Conservation (phyloP, 2,113 vertebrate species). For the Apistogramma diplotaenia region DNA sequence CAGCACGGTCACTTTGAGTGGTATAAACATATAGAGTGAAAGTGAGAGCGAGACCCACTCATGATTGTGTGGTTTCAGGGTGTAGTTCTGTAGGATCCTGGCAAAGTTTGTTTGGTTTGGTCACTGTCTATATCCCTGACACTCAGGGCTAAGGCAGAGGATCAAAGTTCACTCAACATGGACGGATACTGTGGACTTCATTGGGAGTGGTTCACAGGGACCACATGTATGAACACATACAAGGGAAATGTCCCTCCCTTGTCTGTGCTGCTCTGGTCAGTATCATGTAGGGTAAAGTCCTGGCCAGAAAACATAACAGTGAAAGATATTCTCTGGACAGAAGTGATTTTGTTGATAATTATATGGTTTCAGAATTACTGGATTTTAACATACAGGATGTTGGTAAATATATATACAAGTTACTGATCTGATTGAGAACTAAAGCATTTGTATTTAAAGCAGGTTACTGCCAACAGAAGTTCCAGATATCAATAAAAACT, state of each 20-base stretch:
- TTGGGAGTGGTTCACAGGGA: conserved; percentile 48
- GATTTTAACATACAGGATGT: background rate
- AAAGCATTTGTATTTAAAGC: background rate
- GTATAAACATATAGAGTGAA: background rate
- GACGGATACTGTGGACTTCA: conserved; percentile 35
- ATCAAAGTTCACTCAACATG: conserved; percentile 50
- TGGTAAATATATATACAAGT: background rate
- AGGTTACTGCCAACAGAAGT: background rate
- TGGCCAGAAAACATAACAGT: conserved; percentile 33
- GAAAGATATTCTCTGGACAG: conserved; percentile 18
- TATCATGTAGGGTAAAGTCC: conserved; percentile 35
- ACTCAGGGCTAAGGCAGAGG: conserved; percentile 28
- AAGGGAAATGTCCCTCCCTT: conserved; percentile 37
- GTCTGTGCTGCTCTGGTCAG: conserved; percentile 56
- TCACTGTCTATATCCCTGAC: conserved; percentile 44
- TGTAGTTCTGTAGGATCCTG: conserved; percentile 45
- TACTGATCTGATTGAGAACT: background rate
- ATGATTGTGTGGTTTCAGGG: conserved; percentile 44
- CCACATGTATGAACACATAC: conserved; percentile 33
- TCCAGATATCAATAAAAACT: conserved; percentile 5
- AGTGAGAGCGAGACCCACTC: conserved; percentile 3
- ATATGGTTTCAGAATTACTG: background rate
- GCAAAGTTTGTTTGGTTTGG: conserved; percentile 19
- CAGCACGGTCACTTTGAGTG: conserved; percentile 11
- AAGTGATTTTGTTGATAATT: background rate